Evolutionary conservation across 2,113 vertebrate species (phyloP).

Genomic region (Eurypyga helias): DNA sequence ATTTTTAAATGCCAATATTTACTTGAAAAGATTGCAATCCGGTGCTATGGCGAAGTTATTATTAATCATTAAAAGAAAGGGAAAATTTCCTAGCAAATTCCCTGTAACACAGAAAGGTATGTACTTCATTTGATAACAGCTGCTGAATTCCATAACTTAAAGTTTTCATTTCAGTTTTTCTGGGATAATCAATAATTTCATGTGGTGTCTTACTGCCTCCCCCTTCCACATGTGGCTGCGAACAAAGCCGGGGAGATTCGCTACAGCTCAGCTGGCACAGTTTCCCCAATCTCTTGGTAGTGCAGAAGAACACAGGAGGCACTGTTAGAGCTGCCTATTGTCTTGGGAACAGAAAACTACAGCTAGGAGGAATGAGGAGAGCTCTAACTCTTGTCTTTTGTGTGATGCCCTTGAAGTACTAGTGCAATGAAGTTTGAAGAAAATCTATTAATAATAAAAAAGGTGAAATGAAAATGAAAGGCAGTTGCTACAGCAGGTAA

Average conservation of each 20-base stretch:
- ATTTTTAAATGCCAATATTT: background rate
- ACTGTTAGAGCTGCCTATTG: background rate
- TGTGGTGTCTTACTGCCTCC: background rate
- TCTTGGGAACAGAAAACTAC: background rate
- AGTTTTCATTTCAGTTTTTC: background rate
- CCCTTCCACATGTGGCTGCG: background rate
- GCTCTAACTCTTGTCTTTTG: background rate
- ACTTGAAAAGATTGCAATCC: background rate
- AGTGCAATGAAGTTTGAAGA: background rate
- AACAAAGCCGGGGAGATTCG: background rate
- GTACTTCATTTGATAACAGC: background rate
- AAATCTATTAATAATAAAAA: background rate
- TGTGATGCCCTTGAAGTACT: background rate
- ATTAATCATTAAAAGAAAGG: background rate
- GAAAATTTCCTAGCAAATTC: background rate
- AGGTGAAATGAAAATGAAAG: background rate
- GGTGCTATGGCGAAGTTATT: background rate
- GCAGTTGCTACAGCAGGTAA: background rate
- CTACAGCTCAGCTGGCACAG: background rate
- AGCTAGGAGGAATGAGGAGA: background rate
- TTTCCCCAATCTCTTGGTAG: background rate
- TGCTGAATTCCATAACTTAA: background rate
- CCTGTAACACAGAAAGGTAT: background rate
- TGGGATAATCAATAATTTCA: background rate
- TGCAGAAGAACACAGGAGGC: background rate